Percentiles rank a stretch among this genome's conserved stretches.
These are phyloP conservation scores for Malachius bipustulatus DNA, from an alignment of 2,888 invertebrate species.

Conservation along the genomic window DNA sequence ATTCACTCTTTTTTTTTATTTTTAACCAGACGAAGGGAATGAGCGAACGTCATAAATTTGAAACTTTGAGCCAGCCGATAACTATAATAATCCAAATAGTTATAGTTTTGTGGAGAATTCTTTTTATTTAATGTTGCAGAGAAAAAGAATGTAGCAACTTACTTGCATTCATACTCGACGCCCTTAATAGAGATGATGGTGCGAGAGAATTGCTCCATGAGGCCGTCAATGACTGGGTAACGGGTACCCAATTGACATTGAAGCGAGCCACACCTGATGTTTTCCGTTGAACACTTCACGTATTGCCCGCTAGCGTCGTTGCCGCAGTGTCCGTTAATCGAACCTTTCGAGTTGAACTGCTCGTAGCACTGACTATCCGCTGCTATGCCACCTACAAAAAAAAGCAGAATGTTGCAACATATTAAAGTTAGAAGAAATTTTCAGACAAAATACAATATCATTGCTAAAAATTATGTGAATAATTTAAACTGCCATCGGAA, in stretches of 20 bases:
- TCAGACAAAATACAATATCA: too few species aligned
- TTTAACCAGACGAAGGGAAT: too few species aligned
- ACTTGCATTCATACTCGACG: conserved; percentile 94
- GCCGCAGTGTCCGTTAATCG: conserved; percentile 93
- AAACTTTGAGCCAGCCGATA: too few species aligned
- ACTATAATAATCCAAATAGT: too few species aligned
- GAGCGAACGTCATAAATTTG: too few species aligned
- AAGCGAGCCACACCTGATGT: conserved; percentile 86
- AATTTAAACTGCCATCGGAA: too few species aligned
- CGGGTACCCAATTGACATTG: conserved; percentile 86
- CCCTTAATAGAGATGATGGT: conserved; percentile 85
- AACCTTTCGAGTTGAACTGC: conserved; percentile 90
- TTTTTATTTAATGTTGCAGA: too few species aligned
- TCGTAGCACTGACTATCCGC: conserved; percentile 86
- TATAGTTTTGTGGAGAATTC: too few species aligned
- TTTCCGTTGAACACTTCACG: conserved; percentile 67
- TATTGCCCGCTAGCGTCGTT: conserved; percentile 56
- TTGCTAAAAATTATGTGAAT: too few species aligned
- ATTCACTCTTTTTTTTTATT: too few species aligned
- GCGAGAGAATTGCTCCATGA: conserved; percentile 73
- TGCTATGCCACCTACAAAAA: conserved; percentile 47
- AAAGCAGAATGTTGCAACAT: neutral
- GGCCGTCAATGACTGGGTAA: conserved; percentile 65
- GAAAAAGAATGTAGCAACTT: too few species aligned
- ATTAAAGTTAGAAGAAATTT: too few species aligned